phyloP scores from a whole-genome alignment of 2,113 vertebrate genomes.

The Laticauda colubrina region DNA sequence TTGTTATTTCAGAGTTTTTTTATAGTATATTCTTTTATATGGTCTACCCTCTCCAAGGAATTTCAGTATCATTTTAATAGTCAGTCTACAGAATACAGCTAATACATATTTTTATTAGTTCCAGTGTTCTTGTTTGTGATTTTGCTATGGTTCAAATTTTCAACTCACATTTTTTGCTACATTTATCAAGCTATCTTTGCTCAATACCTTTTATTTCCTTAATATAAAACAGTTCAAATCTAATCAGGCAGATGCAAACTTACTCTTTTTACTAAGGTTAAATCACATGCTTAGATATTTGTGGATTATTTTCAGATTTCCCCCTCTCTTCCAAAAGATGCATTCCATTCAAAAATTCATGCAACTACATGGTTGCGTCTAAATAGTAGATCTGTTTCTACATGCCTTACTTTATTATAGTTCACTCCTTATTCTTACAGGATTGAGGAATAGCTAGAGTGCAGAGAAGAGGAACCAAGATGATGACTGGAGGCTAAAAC shows the following conservation, averaged over 20 bases:
- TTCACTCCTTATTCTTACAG: too few relatives aligned
- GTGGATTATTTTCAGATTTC: not conserved
- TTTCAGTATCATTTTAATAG: conserved; percentile 36
- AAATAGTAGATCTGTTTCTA: not conserved
- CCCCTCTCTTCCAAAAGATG: not conserved
- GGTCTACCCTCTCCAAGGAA: conserved; percentile 21
- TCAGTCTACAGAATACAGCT: conserved; percentile 17
- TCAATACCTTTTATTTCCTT: conserved; percentile 21
- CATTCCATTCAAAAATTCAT: not conserved
- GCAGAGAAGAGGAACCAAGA: too few relatives aligned
- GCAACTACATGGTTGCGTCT: not conserved
- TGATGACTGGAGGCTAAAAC: too few relatives aligned
- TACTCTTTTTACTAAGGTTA: not conserved
- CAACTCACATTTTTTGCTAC: conserved; percentile 38
- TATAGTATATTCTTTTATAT: conserved; percentile 17
- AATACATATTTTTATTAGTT: conserved; percentile 9
- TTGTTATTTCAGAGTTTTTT: conserved; percentile 31
- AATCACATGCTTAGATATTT: not conserved
- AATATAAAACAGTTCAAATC: conserved; percentile 18
- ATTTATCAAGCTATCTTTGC: conserved; percentile 32
- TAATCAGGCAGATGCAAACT: not conserved
- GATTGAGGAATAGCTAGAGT: too few relatives aligned
- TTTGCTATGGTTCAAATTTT: conserved; percentile 26
- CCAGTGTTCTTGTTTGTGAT: conserved; percentile 12
- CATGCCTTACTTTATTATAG: not conserved